A percentile compares a stretch with the other conserved stretches of the same genome.
phyloP scores from a whole-genome alignment of 2,888 invertebrate species.

The Drosophila mettleri region DNA sequence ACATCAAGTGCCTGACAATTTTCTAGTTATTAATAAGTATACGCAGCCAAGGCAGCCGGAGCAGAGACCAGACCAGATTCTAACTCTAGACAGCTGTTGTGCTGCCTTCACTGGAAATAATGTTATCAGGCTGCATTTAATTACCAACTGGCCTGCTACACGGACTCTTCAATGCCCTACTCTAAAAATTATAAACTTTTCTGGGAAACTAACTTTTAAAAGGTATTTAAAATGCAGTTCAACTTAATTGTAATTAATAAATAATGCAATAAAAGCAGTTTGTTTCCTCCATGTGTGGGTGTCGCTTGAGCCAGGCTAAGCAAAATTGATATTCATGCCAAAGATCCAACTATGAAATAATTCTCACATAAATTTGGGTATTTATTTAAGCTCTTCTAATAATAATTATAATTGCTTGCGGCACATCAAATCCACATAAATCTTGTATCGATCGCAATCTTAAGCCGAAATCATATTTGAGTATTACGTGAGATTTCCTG shows the following conservation, averaged over 20 bases:
- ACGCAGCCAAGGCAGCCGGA: constrained; percentile 3
- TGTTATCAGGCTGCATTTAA: constrained; percentile 67
- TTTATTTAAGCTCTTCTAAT: not conserved
- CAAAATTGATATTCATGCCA: not conserved
- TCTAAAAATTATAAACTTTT: constrained; percentile 11
- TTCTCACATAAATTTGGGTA: not conserved
- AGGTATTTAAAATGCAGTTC: not conserved
- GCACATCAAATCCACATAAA: constrained; percentile 22
- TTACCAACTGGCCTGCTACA: constrained; percentile 30
- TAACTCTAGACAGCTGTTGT: constrained; percentile 59
- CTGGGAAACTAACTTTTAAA: not conserved
- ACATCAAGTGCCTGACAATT: constrained; percentile 74
- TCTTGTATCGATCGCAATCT: constrained; percentile 12
- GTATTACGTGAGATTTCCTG: constrained; percentile 20
- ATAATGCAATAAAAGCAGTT: not conserved
- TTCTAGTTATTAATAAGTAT: constrained; percentile 69
- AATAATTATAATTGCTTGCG: constrained; percentile 27
- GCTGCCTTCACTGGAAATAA: constrained; percentile 63
- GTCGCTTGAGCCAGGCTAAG: not conserved
- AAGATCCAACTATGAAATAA: not conserved
- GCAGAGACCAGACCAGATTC: constrained; percentile 3
- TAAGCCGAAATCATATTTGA: constrained; percentile 3
- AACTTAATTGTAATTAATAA: constrained; percentile 1
- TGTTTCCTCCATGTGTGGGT: not conserved
- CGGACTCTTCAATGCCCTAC: not conserved